phyloP scores from a whole-genome alignment of 2,888 invertebrate species.

The Diaprepes abbreviatus region DNA sequence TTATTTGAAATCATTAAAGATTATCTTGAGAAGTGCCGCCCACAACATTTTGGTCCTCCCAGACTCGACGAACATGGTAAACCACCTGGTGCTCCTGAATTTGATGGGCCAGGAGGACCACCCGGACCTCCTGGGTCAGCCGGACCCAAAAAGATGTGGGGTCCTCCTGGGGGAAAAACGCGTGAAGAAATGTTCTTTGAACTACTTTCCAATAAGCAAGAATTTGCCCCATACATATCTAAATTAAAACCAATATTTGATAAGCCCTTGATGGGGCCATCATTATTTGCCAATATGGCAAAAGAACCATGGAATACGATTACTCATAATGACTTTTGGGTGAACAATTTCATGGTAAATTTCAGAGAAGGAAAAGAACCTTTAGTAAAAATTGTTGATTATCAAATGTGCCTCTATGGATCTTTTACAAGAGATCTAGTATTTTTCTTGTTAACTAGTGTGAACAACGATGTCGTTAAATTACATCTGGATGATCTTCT shows the following conservation, averaged over 20 bases:
- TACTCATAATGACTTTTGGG: constrained; percentile 72
- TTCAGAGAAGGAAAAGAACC: constrained; percentile 46
- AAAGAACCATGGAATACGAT: constrained; percentile 69
- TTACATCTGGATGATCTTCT: constrained; percentile 45
- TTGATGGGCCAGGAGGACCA: neutral
- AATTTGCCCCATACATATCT: constrained; percentile 14
- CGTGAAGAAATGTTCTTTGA: constrained; percentile 6
- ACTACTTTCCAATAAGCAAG: constrained; percentile 8
- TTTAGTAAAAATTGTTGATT: constrained; percentile 56
- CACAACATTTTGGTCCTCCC: neutral
- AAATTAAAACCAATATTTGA: constrained; percentile 6
- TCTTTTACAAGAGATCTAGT: constrained; percentile 55
- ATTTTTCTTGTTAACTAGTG: constrained; percentile 57
- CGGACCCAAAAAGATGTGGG: neutral
- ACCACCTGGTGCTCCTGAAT: neutral
- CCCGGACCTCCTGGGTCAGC: neutral
- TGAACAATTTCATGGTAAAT: constrained; percentile 73
- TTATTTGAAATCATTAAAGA: constrained; percentile 11
- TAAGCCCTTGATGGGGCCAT: constrained; percentile 16
- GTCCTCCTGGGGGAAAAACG: constrained; percentile 9
- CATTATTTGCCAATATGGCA: neutral
- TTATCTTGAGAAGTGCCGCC: neutral
- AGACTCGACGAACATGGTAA: neutral
- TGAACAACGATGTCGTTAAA: constrained; percentile 35
- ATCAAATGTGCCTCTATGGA: constrained; percentile 54